phyloP scores from a whole-genome alignment of 2,888 invertebrate genomes.

The Lepidocyrtinus sp. region DNA sequence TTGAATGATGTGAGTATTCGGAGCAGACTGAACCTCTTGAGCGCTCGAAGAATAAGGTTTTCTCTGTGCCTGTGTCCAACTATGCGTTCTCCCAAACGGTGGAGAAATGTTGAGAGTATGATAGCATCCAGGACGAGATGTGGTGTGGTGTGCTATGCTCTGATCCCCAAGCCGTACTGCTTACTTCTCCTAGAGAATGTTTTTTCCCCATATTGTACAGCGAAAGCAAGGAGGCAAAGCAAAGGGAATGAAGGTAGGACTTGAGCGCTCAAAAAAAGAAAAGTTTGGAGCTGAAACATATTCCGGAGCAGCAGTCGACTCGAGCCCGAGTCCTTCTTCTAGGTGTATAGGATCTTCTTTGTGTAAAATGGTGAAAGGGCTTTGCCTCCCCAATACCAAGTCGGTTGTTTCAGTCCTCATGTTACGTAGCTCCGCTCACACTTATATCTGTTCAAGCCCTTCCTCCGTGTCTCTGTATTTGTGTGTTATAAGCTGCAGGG shows the following conservation, averaged over 20 bases:
- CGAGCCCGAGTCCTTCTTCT: conserved; percentile 21
- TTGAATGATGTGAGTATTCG: conserved; percentile 44
- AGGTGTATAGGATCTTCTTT: background rate
- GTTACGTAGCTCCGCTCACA: background rate
- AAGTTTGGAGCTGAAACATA: conserved; percentile 11
- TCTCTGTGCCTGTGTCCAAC: no score
- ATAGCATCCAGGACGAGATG: background rate
- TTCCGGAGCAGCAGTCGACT: conserved; percentile 35
- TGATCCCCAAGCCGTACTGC: conserved; percentile 1
- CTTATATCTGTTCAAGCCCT: background rate
- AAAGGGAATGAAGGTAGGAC: conserved; percentile 7
- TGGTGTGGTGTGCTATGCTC: conserved; percentile 34
- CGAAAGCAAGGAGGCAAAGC: background rate
- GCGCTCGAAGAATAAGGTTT: conserved; percentile 30
- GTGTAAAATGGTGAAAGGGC: background rate
- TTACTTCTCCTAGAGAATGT: background rate
- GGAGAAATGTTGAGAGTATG: no score
- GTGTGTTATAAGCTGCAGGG: no score
- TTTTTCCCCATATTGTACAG: no score
- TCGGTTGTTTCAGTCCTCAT: background rate
- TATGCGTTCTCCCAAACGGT: no score
- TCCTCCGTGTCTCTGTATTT: background rate
- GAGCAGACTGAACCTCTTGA: conserved; percentile 49
- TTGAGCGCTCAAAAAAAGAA: conserved; percentile 21
- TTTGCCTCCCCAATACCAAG: background rate